Evolutionary conservation across 2,797 vertebrate species (phyloP), one percentile per base, ranked within the genome.

Genomic region (Sarcoramphus papa): DNA sequence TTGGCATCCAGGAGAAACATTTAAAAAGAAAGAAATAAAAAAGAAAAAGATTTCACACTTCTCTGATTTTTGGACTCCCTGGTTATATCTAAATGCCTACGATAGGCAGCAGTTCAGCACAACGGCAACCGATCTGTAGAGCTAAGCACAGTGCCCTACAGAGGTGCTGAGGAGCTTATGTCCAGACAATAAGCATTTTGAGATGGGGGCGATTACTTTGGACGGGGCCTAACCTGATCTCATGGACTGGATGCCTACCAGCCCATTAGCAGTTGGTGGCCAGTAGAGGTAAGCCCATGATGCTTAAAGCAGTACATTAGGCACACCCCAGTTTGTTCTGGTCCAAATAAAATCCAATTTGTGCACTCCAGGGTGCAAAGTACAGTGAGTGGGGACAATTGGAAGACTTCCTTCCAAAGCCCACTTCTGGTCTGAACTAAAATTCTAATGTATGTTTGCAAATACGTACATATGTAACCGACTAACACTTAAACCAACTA

Each of bases 301-400:
- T 48, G 27, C 28, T 14, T 47, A n/a, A 33, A 15, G 7, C 18
- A 57, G 53, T 18, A 65, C 20, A 13, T 12, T 16, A 67, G 19
- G 19, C 33, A 28, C 1, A 0, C 3, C 14, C 14, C 15, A 18
- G 25, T 56, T 51, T 65, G 37, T 51, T 78, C 17, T n/a, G 13
- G 14, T 54, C 45, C 28, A 68, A 57, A 51, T 45, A 47, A 63
- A 56, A 37, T 10, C 10, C 24, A 28, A 2, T 41, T n/a, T 50
- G 23, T n/a, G 12, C 18, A 45, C 25, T 57, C 50, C 18, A 6
- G 0, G 0, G 7, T 30, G 8, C 4, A 37, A 84, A 81, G 4
- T 8, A 21, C 16, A 41, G 12, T 4, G 6, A 67, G 35, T 22
- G 35, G 18, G 4, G 4, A 51, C 10, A n/a, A 25, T 2, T 14